Base-by-base conservation (phyloP, 2,888 invertebrate genomes). In the Drosophila mimetica region DNA sequence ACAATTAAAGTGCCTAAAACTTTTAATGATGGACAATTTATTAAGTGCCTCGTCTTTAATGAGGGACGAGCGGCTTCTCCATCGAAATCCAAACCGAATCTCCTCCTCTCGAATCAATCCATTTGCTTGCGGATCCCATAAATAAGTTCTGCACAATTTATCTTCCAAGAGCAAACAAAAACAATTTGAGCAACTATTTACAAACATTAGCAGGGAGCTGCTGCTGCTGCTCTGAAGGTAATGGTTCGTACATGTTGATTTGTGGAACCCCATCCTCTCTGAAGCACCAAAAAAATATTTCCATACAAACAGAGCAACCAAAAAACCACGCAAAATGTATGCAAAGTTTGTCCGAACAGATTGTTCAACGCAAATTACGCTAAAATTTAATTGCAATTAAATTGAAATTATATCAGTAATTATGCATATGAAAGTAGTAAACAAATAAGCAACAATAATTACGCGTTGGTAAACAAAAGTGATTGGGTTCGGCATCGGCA, bases 331-430 rank as follows among this genome's bases (percentile, higher is more conserved):
- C 16, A 9, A 36, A 36, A 50, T 42, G 25, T 63, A 51, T 32
- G 11, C 32, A 39, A 46, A 57, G 42, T 65, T 55, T 39, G 46
- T n/a, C 3, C 39, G 16, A 46, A 59, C 61, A 39, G 16, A 50
- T 65, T 54, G 59, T 63, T 52, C 34, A 36, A 63, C 55, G 54
- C 53, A 77, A 77, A 84, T 84, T 78, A 55, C 64, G 67, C 70
- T 66, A 77, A 79, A 82, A 82, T 88, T 83, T 74, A 88, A 78
- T 75, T 61, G 58, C 71, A 88, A 88, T 86, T 86, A 80, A 80
- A 73, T 84, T 59, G 42, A 83, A 84, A 87, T 85, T 76, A 86
- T 48, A 75, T 54, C 63, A 65, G 70, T 83, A 83, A 81, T 86
- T 86, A 79, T 79, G 83, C 76, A 77, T 65, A 71, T 72, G 75